These are phyloP conservation scores for Pempheris klunzingeri DNA, from an alignment of 2,797 vertebrate species.

Conservation along the genomic window DNA sequence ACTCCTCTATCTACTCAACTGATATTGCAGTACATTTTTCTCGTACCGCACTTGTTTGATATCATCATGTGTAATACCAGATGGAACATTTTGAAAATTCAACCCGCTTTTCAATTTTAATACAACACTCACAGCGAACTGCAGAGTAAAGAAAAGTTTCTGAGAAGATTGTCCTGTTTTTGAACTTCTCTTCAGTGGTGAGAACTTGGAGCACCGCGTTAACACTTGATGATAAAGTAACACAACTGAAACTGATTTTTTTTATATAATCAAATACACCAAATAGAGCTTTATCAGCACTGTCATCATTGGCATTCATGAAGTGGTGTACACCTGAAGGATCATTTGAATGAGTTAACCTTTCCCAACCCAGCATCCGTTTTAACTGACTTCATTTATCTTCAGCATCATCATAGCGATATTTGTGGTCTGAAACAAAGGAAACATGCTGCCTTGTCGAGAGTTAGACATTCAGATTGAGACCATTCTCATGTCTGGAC, in stretches of 20 bases:
- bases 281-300: too few relatives aligned
- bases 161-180: background rate
- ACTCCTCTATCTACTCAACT: conserved; percentile 21
- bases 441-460: too few relatives aligned
- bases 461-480: too few relatives aligned
- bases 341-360: too few relatives aligned
- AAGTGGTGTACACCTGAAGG: background rate
- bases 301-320: background rate
- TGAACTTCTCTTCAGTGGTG: background rate
- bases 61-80: conserved; percentile 35
- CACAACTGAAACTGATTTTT: too few relatives aligned
- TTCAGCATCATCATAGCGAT: too few relatives aligned
- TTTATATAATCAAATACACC: too few relatives aligned
- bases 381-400: too few relatives aligned
- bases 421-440: too few relatives aligned
- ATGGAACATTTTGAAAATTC: conserved; percentile 34
- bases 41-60: conserved; percentile 19
- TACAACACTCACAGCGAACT: background rate
- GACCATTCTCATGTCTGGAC: too few relatives aligned
- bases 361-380: background rate
- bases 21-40: conserved; percentile 29
- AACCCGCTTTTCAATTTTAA: background rate
- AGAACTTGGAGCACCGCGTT: background rate
- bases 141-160: background rate
- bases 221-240: background rate